A percentile compares a stretch with the other conserved stretches of the same genome.
Conservation (phyloP, 2,797 vertebrate genomes). For the Chelon auratus region DNA sequence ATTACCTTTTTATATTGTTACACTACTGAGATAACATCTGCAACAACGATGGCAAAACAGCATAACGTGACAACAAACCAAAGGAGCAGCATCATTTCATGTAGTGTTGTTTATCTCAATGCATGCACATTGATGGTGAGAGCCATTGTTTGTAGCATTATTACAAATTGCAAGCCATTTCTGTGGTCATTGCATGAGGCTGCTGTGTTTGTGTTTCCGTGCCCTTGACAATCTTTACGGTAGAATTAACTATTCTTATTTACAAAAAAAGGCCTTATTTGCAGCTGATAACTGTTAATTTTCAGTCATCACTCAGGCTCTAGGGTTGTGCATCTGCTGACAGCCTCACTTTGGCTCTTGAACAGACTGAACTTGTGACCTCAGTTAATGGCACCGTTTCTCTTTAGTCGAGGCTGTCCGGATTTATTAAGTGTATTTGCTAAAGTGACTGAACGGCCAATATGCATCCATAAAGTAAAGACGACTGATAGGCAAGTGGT, state of each 20-base stretch:
- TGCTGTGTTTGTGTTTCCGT: not conserved
- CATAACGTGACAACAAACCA: not conserved
- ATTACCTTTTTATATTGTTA: not conserved
- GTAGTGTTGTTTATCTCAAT: not conserved
- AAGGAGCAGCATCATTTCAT: not conserved
- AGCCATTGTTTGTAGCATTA: not conserved
- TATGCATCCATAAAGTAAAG: constrained; percentile 21
- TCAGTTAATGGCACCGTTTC: constrained; percentile 29
- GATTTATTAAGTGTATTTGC: constrained; percentile 25
- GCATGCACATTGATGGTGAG: not conserved
- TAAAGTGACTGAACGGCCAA: constrained; percentile 31
- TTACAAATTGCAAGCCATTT: not conserved
- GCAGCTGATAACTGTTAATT: not conserved
- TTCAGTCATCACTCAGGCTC: not conserved
- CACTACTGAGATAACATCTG: not conserved
- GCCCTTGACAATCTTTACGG: not conserved
- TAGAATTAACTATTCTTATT: not conserved
- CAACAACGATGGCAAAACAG: not conserved
- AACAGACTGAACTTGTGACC: constrained; percentile 40
- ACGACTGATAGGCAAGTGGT: constrained; percentile 21
- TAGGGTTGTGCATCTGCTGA: constrained; percentile 6
- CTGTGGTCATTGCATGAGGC: not conserved
- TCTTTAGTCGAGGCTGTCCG: constrained; percentile 5
- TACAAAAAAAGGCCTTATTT: not conserved
- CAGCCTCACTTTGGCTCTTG: constrained; percentile 17